phyloP scores from a whole-genome alignment of 2,113 vertebrate species.

The Paramisgurnus dabryanus region DNA sequence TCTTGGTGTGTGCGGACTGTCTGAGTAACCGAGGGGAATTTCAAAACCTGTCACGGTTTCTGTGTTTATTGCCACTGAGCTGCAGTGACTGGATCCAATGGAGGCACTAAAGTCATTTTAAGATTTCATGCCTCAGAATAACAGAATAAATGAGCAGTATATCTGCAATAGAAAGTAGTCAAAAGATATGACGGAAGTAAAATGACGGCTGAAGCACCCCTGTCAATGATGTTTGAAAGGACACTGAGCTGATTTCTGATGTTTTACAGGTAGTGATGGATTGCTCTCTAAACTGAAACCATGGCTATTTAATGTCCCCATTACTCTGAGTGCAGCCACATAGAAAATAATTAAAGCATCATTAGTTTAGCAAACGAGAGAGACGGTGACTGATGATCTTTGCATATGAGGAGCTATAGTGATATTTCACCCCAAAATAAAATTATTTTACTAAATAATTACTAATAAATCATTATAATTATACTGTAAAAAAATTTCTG shows the following conservation, averaged over 20 bases:
- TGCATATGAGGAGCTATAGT: not conserved
- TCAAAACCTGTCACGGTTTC: constrained; percentile 1
- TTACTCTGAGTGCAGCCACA: constrained; percentile 24
- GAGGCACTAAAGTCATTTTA: not conserved
- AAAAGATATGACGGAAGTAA: not conserved
- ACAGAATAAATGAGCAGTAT: not conserved
- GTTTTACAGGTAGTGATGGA: constrained; percentile 31
- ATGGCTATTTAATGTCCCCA: constrained; percentile 21
- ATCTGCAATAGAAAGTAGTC: not conserved
- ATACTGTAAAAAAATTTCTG: no score
- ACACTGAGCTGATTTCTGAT: constrained; percentile 9
- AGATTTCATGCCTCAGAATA: not conserved
- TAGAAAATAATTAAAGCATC: constrained; percentile 39
- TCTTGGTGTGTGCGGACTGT: not conserved
- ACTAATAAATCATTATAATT: no score
- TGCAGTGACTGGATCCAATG: not conserved
- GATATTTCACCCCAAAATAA: no score
- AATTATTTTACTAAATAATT: no score
- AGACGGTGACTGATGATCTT: not conserved
- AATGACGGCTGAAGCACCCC: not conserved
- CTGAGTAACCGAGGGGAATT: constrained; percentile 2
- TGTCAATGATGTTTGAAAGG: not conserved
- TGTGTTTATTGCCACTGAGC: not conserved
- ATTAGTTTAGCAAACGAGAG: constrained; percentile 9
- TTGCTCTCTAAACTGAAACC: not conserved